Evolutionary conservation across 2,888 invertebrate species (phyloP).

Genomic region (Calephelis perditalis): DNA sequence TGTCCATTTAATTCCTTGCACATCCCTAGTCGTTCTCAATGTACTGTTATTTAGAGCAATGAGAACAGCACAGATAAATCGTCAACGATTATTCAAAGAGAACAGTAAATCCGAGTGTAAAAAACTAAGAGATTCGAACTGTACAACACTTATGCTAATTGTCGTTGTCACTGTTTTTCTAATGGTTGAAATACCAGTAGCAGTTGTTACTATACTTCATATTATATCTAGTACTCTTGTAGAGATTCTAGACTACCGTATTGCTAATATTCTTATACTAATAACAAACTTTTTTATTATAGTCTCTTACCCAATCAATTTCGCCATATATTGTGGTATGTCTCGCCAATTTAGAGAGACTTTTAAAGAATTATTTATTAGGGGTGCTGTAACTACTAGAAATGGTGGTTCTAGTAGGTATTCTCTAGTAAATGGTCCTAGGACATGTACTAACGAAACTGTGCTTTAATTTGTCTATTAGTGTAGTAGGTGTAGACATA

Average conservation of each 20-base stretch:
- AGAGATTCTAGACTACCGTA: constrained; percentile 85
- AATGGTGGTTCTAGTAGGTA: constrained; percentile 86
- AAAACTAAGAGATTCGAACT: constrained; percentile 87
- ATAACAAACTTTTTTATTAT: constrained; percentile 95
- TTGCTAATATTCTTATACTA: constrained; percentile 86
- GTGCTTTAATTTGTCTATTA: constrained; percentile 75
- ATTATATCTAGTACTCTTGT: constrained; percentile 86
- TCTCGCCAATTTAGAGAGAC: constrained; percentile 95
- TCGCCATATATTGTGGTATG: constrained; percentile 98
- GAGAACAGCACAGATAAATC: constrained; percentile 87
- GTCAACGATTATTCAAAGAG: constrained; percentile 86
- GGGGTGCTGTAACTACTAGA: constrained; percentile 78
- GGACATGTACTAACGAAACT: constrained; percentile 91
- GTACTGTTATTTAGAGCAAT: constrained; percentile 91
- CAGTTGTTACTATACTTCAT: constrained; percentile 89
- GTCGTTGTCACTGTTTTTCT: constrained; percentile 92
- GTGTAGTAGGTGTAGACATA: constrained; percentile 37
- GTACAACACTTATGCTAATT: constrained; percentile 92
- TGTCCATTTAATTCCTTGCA: constrained; percentile 94
- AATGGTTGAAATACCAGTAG: constrained; percentile 89
- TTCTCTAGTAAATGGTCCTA: constrained; percentile 88
- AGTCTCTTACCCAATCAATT: constrained; percentile 94
- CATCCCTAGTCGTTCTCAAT: constrained; percentile 92
- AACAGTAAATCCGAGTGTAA: constrained; percentile 89
- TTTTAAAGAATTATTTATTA: constrained; percentile 89